Evolutionary conservation across 2,888 invertebrate species (phyloP).

Genomic region (Athalia cordata): DNA sequence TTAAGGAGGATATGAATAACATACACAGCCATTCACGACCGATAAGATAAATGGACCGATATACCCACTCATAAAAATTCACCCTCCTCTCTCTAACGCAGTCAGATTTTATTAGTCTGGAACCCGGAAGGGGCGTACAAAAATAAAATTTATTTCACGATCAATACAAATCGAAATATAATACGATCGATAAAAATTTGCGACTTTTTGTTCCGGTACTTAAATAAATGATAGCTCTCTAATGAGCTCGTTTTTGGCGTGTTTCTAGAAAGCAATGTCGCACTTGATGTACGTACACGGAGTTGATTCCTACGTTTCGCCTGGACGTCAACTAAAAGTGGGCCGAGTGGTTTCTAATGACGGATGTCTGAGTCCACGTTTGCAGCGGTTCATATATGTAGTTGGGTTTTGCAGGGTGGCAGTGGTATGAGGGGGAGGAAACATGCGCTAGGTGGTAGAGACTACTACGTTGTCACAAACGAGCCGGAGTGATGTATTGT

Average conservation of each 20-base stretch:
- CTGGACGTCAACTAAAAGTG: neutral
- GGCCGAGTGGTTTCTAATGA: conserved; percentile 21
- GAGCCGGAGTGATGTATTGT: conserved; percentile 63
- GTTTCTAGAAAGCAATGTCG: neutral
- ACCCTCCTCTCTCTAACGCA: too few relatives aligned
- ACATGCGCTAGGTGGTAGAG: conserved; percentile 33
- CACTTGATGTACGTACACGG: neutral
- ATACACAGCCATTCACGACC: neutral
- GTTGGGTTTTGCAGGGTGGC: conserved; percentile 20
- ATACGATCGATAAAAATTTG: too few relatives aligned
- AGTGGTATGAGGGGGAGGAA: conserved; percentile 3
- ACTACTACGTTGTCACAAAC: conserved; percentile 63
- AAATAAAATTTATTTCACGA: too few relatives aligned
- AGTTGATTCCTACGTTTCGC: neutral
- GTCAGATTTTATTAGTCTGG: too few relatives aligned
- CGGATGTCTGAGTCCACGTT: conserved; percentile 20
- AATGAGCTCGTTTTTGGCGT: neutral
- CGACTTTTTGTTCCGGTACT: too few relatives aligned
- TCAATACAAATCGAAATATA: too few relatives aligned
- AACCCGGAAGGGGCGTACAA: too few relatives aligned
- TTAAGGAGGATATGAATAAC: neutral
- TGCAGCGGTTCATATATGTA: neutral
- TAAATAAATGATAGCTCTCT: too few relatives aligned
- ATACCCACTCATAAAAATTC: neutral
- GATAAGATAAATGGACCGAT: neutral